Base-by-base conservation (phyloP, 2,797 vertebrate species). In the Thalassophryne amazonica region DNA sequence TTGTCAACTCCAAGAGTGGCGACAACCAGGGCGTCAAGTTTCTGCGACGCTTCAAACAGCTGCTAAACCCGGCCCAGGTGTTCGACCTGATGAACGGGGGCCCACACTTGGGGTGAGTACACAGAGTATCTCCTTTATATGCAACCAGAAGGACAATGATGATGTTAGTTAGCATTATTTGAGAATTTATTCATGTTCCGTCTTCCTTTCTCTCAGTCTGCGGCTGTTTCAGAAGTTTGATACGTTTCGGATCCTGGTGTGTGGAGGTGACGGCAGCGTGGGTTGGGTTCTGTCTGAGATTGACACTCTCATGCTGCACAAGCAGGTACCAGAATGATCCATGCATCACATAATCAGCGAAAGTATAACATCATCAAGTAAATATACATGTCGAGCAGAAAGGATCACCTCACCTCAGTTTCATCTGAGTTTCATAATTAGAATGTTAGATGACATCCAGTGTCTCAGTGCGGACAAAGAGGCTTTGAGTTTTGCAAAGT, bases 231-330 rank as follows among this genome's bases (percentile, higher is more conserved):
- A 98, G 92, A 98, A 95, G 85, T 99, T 99, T 17, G 94, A 97
- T 62, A 99, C 95, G 0, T 98, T 99, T 84, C 91, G 96, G 68
- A 98, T 99, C 83, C 87, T 99, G 57, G 96, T 98, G 34, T 99
- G 96, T 37, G 96, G 96, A 38, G 96, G 96, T 17, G 96, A 99
- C 0, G 96, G 96, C 66, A 99, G 96, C 8, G 96, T 99, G 3
- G 96, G 96, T 59, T 99, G 96, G 96, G 96, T 99, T 33, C 92
- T 99, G 45, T 99, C 96, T 2, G 96, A 99, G 87, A 98, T 98
- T 0, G 96, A 99, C 17, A 78, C 90, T 22, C 93, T 99, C 41
- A 96, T 87, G 24, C 92, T 99, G 48, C 96, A 99, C 81, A 99
- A 97, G 74, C 96, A 99, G 94, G 96, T 96, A 78, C 8, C n/a